phyloP scores from a whole-genome alignment of 2,797 vertebrate genomes.

The Anabacerthia variegaticeps region DNA sequence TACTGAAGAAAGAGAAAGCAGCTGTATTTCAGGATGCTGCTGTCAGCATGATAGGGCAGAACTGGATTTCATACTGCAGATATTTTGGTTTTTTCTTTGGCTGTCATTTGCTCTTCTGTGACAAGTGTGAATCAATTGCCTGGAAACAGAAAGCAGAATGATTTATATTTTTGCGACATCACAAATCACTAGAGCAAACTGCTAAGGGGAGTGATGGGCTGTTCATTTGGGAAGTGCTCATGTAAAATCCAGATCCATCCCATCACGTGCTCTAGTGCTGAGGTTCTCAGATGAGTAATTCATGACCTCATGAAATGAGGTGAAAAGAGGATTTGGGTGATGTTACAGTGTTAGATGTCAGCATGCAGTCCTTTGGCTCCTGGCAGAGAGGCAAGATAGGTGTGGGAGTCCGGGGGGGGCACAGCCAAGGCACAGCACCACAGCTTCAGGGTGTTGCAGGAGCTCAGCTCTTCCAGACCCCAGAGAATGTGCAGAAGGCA shows the following conservation, averaged over 20 bases:
- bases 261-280: neutral
- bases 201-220: neutral
- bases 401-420: neutral
- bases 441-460: neutral
- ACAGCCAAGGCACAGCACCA: neutral
- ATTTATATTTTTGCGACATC: neutral
- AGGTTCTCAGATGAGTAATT: neutral
- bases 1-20: neutral
- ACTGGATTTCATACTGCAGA: rapidly evolving
- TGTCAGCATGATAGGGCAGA: neutral
- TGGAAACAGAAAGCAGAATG: neutral
- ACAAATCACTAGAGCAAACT: neutral
- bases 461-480: neutral
- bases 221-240: neutral
- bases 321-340: neutral
- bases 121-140: neutral
- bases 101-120: neutral
- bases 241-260: neutral
- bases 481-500: neutral
- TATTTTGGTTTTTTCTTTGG: neutral
- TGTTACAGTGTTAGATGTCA: neutral
- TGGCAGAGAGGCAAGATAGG: neutral
- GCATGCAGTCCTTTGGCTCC: neutral
- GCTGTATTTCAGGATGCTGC: neutral
- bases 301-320: rapidly evolving